A percentile compares a stretch with the other conserved stretches of the same genome.
These are phyloP conservation scores for Amazona guildingii DNA, from an alignment of 2,113 vertebrate species.

Conservation along the genomic window DNA sequence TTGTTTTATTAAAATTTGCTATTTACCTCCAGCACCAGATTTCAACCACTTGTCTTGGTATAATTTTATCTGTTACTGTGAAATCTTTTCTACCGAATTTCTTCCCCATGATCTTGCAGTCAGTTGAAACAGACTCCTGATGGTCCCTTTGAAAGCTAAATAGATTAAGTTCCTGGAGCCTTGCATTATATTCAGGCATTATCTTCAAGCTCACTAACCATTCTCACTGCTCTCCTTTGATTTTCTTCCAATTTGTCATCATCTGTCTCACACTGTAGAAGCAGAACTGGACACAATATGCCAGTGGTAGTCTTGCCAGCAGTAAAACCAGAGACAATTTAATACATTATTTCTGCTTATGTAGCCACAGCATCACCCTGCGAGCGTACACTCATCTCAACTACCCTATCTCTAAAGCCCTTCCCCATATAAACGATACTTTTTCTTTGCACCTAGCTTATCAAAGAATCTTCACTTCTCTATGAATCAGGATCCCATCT, in stretches of 20 bases:
- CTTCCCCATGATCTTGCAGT: background rate
- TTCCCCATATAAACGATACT: background rate
- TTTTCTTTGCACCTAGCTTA: background rate
- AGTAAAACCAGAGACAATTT: slow-evolving; percentile 19
- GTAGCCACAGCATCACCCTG: background rate
- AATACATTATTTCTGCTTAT: background rate
- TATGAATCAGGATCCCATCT: background rate
- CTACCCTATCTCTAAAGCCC: background rate
- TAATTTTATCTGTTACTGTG: background rate
- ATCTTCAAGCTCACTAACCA: slow-evolving; percentile 12
- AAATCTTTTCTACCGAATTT: background rate
- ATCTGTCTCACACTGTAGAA: slow-evolving; percentile 15
- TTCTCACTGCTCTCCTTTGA: slow-evolving; percentile 6
- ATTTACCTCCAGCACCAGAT: background rate
- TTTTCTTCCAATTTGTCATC: slow-evolving; percentile 57
- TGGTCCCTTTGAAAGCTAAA: slow-evolving; percentile 35
- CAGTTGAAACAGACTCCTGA: background rate
- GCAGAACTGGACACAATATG: background rate
- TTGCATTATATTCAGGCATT: slow-evolving; percentile 11
- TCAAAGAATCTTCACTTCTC: background rate
- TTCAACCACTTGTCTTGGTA: background rate
- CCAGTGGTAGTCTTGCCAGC: background rate
- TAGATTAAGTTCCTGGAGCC: slow-evolving; percentile 11
- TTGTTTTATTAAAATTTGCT: background rate
- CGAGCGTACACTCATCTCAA: background rate